Evolutionary conservation across 2,888 invertebrate species (phyloP).

Genomic region (Drosophila anomalipes): DNA sequence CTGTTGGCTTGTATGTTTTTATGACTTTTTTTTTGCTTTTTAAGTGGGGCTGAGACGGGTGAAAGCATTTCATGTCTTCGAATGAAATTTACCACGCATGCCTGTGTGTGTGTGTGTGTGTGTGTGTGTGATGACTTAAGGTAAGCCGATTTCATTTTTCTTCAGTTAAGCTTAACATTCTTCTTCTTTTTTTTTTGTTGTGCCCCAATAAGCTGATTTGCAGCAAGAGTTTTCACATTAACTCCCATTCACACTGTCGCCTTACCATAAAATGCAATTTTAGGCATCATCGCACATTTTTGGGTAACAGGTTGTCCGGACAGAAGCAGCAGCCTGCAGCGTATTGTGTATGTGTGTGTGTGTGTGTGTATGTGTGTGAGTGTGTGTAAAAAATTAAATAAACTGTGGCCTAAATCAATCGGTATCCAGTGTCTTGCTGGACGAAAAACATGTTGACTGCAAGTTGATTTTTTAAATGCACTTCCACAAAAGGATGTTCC

Average conservation of each 20-base stretch:
- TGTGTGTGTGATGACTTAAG: conserved; percentile 48
- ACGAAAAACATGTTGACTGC: neutral
- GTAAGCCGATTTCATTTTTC: conserved; percentile 69
- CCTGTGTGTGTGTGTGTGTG: conserved; percentile 10
- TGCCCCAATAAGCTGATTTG: conserved; percentile 42
- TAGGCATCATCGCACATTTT: conserved; percentile 40
- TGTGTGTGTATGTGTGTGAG: neutral
- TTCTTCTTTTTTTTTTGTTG: neutral
- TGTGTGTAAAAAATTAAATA: conserved; percentile 13
- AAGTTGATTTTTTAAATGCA: neutral
- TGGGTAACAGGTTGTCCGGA: conserved; percentile 38
- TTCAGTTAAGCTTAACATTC: conserved; percentile 57
- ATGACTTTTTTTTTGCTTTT: conserved; percentile 51
- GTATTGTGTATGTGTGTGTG: neutral
- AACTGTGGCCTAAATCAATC: conserved; percentile 25
- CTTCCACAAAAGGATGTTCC: neutral
- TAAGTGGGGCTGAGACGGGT: conserved; percentile 6
- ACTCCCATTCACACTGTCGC: conserved; percentile 13
- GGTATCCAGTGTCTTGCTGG: neutral
- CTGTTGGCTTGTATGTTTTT: conserved; percentile 16
- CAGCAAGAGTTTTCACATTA: conserved; percentile 35
- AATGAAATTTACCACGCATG: conserved; percentile 50
- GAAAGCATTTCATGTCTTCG: conserved; percentile 52
- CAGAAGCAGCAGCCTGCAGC: neutral
- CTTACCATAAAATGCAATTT: conserved; percentile 45